Percentiles rank a stretch among this genome's conserved stretches.
Conservation (phyloP, 2,113 vertebrate genomes). For the Malurus melanocephalus region DNA sequence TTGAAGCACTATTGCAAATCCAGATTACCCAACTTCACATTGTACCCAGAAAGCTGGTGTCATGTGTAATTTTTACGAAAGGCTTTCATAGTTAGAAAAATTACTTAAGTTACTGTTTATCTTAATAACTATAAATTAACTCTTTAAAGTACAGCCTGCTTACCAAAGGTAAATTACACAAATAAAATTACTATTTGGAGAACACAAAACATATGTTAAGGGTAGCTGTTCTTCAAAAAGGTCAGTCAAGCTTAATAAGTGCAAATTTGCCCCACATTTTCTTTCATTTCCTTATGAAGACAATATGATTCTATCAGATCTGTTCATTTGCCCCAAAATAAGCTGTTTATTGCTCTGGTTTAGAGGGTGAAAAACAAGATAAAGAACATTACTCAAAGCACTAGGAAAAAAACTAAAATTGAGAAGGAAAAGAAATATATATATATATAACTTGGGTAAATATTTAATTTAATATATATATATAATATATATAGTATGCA, state of each 20-base stretch:
- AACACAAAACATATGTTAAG: neutral
- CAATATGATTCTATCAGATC: neutral
- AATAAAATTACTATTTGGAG: neutral
- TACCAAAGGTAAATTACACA: neutral
- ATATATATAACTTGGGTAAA: neutral
- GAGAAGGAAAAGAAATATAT: neutral
- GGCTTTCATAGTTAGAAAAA: neutral
- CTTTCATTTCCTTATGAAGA: neutral
- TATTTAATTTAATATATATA: neutral
- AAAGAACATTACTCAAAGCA: neutral
- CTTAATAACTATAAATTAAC: constrained; percentile 35
- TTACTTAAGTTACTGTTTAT: constrained; percentile 9
- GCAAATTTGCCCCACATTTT: neutral
- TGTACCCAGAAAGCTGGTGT: neutral
- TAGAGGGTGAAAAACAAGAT: neutral
- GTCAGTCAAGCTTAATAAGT: neutral
- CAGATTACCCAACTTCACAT: neutral
- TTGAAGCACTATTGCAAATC: neutral
- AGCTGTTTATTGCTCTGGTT: neutral
- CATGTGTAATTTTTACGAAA: neutral
- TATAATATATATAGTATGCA: neutral
- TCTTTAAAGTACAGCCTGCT: neutral
- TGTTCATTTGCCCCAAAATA: neutral
- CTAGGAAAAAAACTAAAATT: neutral
- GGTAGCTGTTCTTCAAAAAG: neutral